Conservation (phyloP, 2,113 vertebrate species). For the Atlantisia rogersi region DNA sequence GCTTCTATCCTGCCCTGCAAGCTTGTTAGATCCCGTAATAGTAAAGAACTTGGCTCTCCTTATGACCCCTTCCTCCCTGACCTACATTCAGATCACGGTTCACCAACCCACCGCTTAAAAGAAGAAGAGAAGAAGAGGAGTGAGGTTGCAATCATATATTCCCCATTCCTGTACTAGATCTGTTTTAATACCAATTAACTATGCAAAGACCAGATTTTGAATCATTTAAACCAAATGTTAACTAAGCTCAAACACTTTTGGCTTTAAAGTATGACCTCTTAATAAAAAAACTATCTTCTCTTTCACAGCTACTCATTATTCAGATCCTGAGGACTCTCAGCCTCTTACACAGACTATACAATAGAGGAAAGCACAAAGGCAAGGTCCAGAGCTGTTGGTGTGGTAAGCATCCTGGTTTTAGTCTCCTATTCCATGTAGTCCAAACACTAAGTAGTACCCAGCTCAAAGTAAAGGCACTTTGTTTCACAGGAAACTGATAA, state of each 20-base stretch:
- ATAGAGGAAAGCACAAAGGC: background rate
- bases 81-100: accelerated
- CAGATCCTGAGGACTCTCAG: background rate
- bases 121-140: background rate
- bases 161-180: background rate
- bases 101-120: background rate
- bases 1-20: background rate
- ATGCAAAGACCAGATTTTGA: background rate
- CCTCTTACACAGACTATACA: background rate
- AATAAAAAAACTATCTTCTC: background rate
- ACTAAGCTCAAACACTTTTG: background rate
- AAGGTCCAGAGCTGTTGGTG: background rate
- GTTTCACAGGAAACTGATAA: background rate
- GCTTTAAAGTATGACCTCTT: background rate
- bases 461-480: background rate
- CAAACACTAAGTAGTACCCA: background rate
- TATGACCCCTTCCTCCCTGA: background rate
- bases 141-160: background rate
- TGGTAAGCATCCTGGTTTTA: background rate
- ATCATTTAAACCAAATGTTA: background rate
- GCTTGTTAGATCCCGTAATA: background rate
- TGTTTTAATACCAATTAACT: background rate
- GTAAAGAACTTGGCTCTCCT: background rate
- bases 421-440: background rate
- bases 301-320: background rate